Evolutionary conservation across 37 sponge, comb jelly and placozoan genomes (phyloP).

Genomic region (Bolinopsis microptera): DNA sequence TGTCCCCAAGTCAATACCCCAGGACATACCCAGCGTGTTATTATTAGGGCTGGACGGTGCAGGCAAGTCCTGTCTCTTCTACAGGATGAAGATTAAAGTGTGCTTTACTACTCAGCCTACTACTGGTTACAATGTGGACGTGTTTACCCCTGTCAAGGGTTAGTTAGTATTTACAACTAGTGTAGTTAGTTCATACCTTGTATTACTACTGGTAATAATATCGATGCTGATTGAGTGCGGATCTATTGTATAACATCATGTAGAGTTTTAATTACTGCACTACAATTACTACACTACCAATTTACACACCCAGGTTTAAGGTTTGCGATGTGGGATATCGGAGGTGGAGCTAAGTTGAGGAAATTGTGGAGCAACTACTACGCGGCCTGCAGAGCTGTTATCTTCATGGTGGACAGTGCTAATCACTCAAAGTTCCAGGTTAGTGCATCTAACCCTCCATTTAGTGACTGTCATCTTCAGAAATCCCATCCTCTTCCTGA

Average conservation of each 20-base stretch:
- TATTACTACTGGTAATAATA: not conserved
- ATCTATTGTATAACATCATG: not conserved
- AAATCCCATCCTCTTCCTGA: too few relatives aligned
- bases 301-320: not conserved
- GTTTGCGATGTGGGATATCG: slow-evolving; percentile 35
- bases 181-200: too few relatives aligned
- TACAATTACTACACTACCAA: not conserved
- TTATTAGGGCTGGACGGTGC: slow-evolving; percentile 2
- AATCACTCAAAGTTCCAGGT: not conserved
- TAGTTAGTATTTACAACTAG: not conserved
- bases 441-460: too few relatives aligned
- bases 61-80: slow-evolving; percentile 36
- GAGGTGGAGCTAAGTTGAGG: not conserved
- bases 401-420: slow-evolving; percentile 27
- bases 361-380: slow-evolving; percentile 6
- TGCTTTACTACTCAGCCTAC: slow-evolving; percentile 20
- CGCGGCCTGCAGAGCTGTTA: not conserved
- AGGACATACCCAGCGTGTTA: slow-evolving; percentile 1
- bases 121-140: slow-evolving; percentile 38
- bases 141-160: slow-evolving; percentile 26
- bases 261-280: not conserved
- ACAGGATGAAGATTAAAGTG: slow-evolving; percentile 17
- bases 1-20: not conserved
- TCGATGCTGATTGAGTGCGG: too few relatives aligned
- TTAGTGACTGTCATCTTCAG: too few relatives aligned